These are phyloP conservation scores for Enoplosus armatus DNA, from an alignment of 2,797 vertebrate genomes.

Conservation along the genomic window DNA sequence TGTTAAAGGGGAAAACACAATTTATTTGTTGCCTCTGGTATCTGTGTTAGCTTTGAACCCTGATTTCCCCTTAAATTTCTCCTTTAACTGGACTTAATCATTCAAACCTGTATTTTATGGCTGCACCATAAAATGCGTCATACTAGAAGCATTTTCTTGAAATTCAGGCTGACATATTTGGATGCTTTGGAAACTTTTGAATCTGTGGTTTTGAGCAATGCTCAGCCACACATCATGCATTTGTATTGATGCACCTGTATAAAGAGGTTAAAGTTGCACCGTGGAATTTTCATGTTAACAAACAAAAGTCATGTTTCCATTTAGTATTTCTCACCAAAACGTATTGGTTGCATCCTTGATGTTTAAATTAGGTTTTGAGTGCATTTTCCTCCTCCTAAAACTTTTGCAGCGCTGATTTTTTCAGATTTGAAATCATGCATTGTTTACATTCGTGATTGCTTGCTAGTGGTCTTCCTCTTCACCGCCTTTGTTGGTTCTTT, in stretches of 20 bases:
- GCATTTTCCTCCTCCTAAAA: background rate
- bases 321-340: conserved; percentile 1
- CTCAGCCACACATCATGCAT: conserved; percentile 19
- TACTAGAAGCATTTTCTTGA: background rate
- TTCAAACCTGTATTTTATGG: background rate
- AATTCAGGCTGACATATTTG: background rate
- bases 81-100: conserved; percentile 5
- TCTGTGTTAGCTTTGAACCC: conserved; percentile 32
- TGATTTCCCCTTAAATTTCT: background rate
- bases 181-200: background rate
- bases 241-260: conserved; percentile 23
- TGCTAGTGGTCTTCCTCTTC: background rate
- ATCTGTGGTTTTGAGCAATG: conserved; percentile 3
- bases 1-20: conserved; percentile 39
- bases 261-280: conserved; percentile 18
- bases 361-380: background rate
- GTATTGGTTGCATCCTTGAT: background rate
- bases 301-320: background rate
- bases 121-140: background rate
- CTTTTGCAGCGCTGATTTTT: background rate
- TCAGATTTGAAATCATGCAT: background rate
- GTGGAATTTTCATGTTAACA: conserved; percentile 16
- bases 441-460: background rate
- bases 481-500: background rate
- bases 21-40: conserved; percentile 32